Percentiles rank a stretch among this genome's conserved stretches.
These are phyloP conservation scores for Hyposoter didymator DNA, from an alignment of 2,888 invertebrate species.

Conservation along the genomic window DNA sequence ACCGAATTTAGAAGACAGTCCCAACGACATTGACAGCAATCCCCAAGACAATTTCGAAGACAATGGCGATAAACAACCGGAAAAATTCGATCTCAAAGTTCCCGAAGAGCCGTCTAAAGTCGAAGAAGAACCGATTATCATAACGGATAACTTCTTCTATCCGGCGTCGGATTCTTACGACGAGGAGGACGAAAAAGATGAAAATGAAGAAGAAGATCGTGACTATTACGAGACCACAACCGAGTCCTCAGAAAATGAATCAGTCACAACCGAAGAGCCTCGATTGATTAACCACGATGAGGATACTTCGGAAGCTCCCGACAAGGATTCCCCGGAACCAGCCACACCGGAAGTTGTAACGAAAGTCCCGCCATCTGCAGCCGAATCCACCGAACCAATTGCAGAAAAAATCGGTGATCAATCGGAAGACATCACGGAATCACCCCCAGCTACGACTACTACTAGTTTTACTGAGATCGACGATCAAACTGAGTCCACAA, in stretches of 20 bases:
- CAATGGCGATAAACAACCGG: constrained; percentile 45
- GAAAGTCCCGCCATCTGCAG: not conserved
- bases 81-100: constrained; percentile 54
- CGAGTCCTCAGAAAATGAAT: constrained; percentile 19
- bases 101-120: constrained; percentile 60
- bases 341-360: constrained; percentile 24
- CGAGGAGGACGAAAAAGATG: constrained; percentile 55
- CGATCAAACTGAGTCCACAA: constrained; percentile 22
- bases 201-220: constrained; percentile 49
- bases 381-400: constrained; percentile 37
- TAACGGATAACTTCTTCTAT: constrained; percentile 82
- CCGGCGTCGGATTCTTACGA: constrained; percentile 72
- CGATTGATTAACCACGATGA: not conserved
- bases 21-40: constrained; percentile 75
- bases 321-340: constrained; percentile 33
- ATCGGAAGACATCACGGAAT: constrained; percentile 45
- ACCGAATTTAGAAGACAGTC: constrained; percentile 75
- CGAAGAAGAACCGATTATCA: constrained; percentile 77
- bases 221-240: constrained; percentile 52
- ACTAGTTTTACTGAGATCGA: constrained; percentile 20
- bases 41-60: constrained; percentile 66
- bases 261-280: constrained; percentile 38
- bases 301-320: constrained; percentile 24
- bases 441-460: not conserved
- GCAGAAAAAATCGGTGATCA: constrained; percentile 45